Conservation (phyloP, 2,797 vertebrate species). For the Dallia pectoralis region DNA sequence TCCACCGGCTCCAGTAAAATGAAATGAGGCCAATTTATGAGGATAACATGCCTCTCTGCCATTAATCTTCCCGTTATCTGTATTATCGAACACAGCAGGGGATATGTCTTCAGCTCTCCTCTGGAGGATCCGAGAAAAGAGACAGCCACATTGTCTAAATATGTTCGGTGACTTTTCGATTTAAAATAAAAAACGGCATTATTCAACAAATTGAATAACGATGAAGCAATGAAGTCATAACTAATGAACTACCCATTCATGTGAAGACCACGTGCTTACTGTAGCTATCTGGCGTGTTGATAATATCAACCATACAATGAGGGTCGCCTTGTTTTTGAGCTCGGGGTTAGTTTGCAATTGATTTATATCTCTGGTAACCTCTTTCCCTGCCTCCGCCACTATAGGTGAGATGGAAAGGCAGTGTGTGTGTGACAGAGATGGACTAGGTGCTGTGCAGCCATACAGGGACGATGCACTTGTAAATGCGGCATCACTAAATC, state of each 20-base stretch:
- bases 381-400: slow-evolving; percentile 55
- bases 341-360: slow-evolving; percentile 57
- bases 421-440: slow-evolving; percentile 69
- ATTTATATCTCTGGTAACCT: slow-evolving; percentile 70
- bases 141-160: not conserved
- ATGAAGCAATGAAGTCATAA: not conserved
- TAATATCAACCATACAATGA: slow-evolving; percentile 55
- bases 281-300: slow-evolving; percentile 47
- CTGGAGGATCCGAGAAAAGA: not conserved
- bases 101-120: not conserved
- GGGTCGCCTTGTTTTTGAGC: slow-evolving; percentile 38
- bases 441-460: slow-evolving; percentile 55
- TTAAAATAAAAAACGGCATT: not conserved
- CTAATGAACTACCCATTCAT: not conserved
- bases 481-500: slow-evolving; percentile 74
- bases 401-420: slow-evolving; percentile 67
- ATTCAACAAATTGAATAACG: not conserved
- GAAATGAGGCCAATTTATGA: slow-evolving; percentile 42
- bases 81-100: slow-evolving; percentile 39
- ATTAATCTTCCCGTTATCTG: slow-evolving; percentile 32
- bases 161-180: not conserved
- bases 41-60: slow-evolving; percentile 60
- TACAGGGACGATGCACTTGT: slow-evolving; percentile 63
- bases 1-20: slow-evolving; percentile 43
- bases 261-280: not conserved